Percentiles rank a stretch among this genome's conserved stretches.
These are phyloP conservation scores for Chaetodon auriga DNA, from an alignment of 2,113 vertebrate species.

Conservation along the genomic window DNA sequence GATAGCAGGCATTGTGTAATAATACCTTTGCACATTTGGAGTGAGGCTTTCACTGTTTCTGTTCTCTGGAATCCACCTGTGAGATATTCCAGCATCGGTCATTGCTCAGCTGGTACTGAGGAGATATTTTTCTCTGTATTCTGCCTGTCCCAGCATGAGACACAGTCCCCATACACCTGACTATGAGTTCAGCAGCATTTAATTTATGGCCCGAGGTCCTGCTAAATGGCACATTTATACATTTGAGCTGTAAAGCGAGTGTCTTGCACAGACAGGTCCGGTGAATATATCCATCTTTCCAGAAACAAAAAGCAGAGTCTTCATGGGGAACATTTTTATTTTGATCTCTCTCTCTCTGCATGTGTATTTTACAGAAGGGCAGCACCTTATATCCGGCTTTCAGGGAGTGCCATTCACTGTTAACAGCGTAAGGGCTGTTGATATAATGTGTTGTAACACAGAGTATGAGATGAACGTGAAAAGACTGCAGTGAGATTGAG, in stretches of 20 bases:
- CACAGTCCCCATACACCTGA: constrained; percentile 26
- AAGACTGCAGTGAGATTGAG: constrained; percentile 30
- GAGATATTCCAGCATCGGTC: constrained; percentile 13
- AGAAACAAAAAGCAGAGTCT: not conserved
- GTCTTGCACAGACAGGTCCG: constrained; percentile 10
- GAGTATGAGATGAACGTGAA: not conserved
- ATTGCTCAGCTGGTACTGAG: constrained; percentile 19
- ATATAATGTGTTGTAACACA: constrained; percentile 18
- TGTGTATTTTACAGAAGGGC: not conserved
- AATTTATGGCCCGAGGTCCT: constrained; percentile 38
- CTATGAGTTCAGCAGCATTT: constrained; percentile 41
- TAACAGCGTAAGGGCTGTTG: constrained; percentile 9
- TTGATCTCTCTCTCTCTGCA: not conserved
- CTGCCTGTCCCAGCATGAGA: constrained; percentile 25
- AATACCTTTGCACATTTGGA: constrained; percentile 36
- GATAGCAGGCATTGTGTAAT: constrained; percentile 36
- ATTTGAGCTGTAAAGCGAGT: constrained; percentile 14
- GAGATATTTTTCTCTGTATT: constrained; percentile 18
- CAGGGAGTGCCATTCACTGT: constrained; percentile 9
- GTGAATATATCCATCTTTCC: not conserved
- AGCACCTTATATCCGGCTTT: not conserved
- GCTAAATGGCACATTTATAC: constrained; percentile 37
- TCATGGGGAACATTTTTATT: constrained; percentile 5
- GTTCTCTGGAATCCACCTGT: constrained; percentile 28
- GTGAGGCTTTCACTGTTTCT: constrained; percentile 3